Evolutionary conservation across 2,113 vertebrate genomes (phyloP), one percentile per base, ranked within the genome.

Genomic region (Gallinago paraguaiae): DNA sequence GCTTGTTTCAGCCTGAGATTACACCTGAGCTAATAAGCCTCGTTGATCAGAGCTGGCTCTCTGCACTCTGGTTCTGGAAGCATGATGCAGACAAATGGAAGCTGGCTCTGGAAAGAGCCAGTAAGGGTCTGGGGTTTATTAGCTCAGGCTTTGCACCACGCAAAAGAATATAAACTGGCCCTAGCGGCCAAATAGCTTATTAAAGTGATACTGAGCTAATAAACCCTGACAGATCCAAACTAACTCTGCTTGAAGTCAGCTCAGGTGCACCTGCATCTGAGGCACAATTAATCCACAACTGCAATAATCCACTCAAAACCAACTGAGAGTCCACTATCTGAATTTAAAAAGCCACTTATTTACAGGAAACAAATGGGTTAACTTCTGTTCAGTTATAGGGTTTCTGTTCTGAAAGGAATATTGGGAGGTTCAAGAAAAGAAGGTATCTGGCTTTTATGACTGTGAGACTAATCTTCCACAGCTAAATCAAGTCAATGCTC

Each of bases 21-120:
- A 93, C 93, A 97, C 95, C 96, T 95, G 94, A 94, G 95, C 89
- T 96, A 95, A 95, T 89, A 95, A 87, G 77, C 78, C 35, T 54
- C 2, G 0, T 51, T 84, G 94, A 93, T 93, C 91, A 95, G 96
- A 93, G 91, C 91, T 92, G 89, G 84, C 93, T 85, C 89, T 91
- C 89, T 76, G 89, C 91, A 79, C 77, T 53, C 81, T 10, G 30
- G 51, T 57, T 88, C 91, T 96, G 91, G 93, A 89, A 95, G 81
- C 61, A 50, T 0, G 1, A 89, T 11, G 74, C 60, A 93, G 45
- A 89, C 69, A 87, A 96, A 93, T 89, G 48, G 65, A 96, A 93
- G 74, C 7, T 93, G 86, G 93, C 94, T 79, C 77, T 92, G 57
- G 61, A 91, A 93, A 89, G 53, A 79, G 61, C 56, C 81, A 82